phyloP scores from a whole-genome alignment of 1,140 invertebrate species.

The Uloborus diversus region DNA sequence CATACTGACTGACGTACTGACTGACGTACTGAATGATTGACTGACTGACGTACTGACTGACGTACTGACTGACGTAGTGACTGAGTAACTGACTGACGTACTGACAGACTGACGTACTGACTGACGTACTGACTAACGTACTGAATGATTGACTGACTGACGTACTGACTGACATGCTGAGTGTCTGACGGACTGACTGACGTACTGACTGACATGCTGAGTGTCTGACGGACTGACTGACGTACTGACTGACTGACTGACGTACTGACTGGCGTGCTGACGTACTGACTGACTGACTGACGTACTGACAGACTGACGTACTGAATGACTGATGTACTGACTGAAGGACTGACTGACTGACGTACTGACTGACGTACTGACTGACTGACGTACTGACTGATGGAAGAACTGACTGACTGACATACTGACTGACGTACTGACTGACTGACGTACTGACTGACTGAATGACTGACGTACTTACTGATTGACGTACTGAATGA shows the following conservation, averaged over 20 bases:
- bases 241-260: not conserved
- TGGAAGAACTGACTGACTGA: not conserved
- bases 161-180: not conserved
- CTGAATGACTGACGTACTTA: not conserved
- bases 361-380: not conserved
- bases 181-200: not conserved
- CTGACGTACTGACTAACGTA: not conserved
- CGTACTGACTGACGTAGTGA: not conserved
- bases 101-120: not conserved
- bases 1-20: not conserved
- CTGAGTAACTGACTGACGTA: not conserved
- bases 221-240: not conserved
- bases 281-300: not conserved
- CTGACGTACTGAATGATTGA: not conserved
- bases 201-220: not conserved
- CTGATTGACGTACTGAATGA: not conserved
- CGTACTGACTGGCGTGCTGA: not conserved
- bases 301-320: not conserved
- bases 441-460: not conserved
- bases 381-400: not conserved
- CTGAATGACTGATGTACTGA: not conserved
- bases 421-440: not conserved
- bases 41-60: not conserved
- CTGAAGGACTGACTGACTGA: not conserved
- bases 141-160: not conserved